Percentiles rank a stretch among this genome's conserved stretches.
These are phyloP conservation scores for Ficedula albicollis DNA, from an alignment of 2,797 vertebrate species.

Conservation along the genomic window DNA sequence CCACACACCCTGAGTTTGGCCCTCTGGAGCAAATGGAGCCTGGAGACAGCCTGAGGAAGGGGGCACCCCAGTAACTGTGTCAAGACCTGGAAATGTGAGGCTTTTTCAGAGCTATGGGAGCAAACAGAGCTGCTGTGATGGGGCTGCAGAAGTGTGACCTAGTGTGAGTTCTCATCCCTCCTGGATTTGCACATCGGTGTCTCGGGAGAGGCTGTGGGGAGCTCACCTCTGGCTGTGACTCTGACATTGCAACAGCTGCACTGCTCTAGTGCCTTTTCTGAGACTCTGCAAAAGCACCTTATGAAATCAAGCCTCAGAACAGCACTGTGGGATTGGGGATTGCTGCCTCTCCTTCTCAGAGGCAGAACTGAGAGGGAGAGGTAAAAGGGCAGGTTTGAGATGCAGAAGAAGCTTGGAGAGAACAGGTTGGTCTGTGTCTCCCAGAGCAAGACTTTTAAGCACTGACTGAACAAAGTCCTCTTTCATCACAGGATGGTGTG, in stretches of 20 bases:
- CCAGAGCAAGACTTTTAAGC: background rate
- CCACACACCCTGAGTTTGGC: constrained; percentile 40
- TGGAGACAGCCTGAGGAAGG: background rate
- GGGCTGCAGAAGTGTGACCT: background rate
- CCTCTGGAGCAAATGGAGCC: constrained; percentile 31
- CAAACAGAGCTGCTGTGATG: background rate
- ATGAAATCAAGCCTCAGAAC: constrained; percentile 33
- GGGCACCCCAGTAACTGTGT: constrained; percentile 21
- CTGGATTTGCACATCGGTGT: background rate
- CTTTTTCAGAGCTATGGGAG: background rate
- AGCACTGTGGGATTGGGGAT: background rate
- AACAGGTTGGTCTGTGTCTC: background rate
- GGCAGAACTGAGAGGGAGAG: background rate
- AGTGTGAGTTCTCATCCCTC: background rate
- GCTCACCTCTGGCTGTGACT: background rate
- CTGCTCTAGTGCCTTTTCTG: constrained; percentile 58
- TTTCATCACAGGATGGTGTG: background rate
- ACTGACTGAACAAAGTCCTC: background rate
- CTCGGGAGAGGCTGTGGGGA: background rate
- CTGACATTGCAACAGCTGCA: constrained; percentile 3
- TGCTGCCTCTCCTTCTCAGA: background rate
- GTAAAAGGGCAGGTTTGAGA: background rate
- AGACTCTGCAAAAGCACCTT: constrained; percentile 57
- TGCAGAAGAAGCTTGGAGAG: background rate
- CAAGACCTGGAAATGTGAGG: background rate